These are phyloP conservation scores for Perizoma affinitatum DNA, from an alignment of 2,888 invertebrate species.

Conservation along the genomic window DNA sequence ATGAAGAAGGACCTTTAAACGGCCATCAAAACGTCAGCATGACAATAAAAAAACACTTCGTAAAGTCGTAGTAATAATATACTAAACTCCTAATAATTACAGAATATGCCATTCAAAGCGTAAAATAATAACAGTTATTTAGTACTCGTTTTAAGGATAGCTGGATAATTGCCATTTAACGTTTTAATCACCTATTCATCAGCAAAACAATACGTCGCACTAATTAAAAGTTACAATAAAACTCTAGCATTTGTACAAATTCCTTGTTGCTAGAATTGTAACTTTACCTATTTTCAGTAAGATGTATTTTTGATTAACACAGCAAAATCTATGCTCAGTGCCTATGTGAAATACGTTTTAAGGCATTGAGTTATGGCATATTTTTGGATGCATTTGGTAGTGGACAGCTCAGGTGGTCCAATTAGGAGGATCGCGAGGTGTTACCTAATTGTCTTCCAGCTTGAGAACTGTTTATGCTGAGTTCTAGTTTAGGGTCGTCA, in stretches of 20 bases:
- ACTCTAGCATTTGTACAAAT: conserved; percentile 19
- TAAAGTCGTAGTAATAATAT: no score
- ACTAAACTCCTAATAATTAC: no score
- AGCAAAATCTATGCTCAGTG: neutral
- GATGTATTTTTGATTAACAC: conserved; percentile 7
- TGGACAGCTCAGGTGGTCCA: conserved; percentile 42
- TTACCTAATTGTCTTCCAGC: conserved; percentile 31
- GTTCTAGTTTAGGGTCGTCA: conserved; percentile 9
- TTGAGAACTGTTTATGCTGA: conserved; percentile 20
- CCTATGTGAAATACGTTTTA: conserved; percentile 15
- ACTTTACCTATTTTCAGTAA: conserved; percentile 7
- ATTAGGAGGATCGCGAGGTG: conserved; percentile 44
- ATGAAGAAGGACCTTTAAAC: no score
- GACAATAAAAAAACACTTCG: no score
- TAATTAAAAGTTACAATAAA: conserved; percentile 56
- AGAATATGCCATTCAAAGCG: no score
- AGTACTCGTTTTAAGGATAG: no score
- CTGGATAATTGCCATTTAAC: neutral
- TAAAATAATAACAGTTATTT: no score
- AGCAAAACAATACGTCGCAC: conserved; percentile 45
- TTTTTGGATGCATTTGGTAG: conserved; percentile 6
- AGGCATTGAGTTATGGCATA: conserved; percentile 1
- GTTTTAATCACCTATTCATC: conserved; percentile 42
- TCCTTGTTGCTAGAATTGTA: neutral
- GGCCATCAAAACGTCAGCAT: no score